Evolutionary conservation across 2,113 vertebrate species (phyloP).

Genomic region (Brienomyrus brachyistius): DNA sequence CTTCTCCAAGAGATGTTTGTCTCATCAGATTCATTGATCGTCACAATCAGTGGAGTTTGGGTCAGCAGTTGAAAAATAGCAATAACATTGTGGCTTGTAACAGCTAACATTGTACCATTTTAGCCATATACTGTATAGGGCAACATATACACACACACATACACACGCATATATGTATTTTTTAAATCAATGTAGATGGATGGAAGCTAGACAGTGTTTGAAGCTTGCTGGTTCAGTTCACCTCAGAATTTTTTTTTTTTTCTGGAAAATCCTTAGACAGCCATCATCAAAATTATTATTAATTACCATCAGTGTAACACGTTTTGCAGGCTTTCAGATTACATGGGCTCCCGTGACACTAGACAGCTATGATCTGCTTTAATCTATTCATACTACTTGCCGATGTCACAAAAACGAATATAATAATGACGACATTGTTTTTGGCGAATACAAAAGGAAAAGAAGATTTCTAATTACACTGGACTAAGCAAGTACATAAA

Average conservation of each 20-base stretch:
- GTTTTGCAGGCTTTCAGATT: not conserved
- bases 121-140: not conserved
- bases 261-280: not conserved
- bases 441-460: not conserved
- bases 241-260: not conserved
- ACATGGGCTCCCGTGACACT: not conserved
- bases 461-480: not conserved
- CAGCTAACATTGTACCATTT: not conserved
- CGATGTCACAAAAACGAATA: not conserved
- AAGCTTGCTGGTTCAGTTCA: not conserved
- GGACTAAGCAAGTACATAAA: not conserved
- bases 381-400: not conserved
- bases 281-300: not conserved
- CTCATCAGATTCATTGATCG: constrained; percentile 15
- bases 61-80: not conserved
- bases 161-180: not conserved
- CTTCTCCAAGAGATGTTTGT: not conserved
- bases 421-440: not conserved
- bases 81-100: not conserved
- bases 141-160: not conserved
- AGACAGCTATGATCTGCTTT: not conserved
- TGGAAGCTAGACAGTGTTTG: not conserved
- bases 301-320: not conserved
- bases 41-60: not conserved
- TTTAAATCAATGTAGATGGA: not conserved